phyloP scores from a whole-genome alignment of 2,113 vertebrate species.

The Lamprotornis superbus region DNA sequence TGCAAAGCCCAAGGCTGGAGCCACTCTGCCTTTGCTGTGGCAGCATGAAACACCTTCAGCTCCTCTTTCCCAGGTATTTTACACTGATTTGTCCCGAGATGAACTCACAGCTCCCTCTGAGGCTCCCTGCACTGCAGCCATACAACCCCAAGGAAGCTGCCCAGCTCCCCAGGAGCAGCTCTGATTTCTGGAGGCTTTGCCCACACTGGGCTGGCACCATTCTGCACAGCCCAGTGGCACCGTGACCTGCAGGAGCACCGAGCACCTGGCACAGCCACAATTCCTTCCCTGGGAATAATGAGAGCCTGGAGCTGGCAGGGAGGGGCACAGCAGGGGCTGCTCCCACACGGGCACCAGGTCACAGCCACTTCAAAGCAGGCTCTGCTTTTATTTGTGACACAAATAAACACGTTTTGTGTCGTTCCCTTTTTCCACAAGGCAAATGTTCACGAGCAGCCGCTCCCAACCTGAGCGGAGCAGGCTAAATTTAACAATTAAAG shows the following conservation, averaged over 20 bases:
- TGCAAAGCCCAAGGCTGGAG: background rate
- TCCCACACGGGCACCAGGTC: background rate
- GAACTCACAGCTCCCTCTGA: background rate
- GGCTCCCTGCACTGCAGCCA: background rate
- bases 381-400: background rate
- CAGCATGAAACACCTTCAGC: background rate
- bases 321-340: rapidly evolving
- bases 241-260: no score
- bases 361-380: background rate
- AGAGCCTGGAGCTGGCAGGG: rapidly evolving
- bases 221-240: no score
- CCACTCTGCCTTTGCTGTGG: background rate
- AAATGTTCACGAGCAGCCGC: rapidly evolving
- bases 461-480: background rate
- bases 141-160: background rate
- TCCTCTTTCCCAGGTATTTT: background rate
- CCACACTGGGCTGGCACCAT: no score
- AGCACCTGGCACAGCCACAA: no score
- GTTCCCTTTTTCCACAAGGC: background rate
- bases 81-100: background rate
- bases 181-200: background rate
- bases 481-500: background rate
- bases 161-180: background rate
- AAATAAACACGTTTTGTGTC: background rate
- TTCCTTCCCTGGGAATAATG: background rate